These are phyloP conservation scores for Onthophagus taurus DNA, from an alignment of 1,140 invertebrate species.

Conservation along the genomic window DNA sequence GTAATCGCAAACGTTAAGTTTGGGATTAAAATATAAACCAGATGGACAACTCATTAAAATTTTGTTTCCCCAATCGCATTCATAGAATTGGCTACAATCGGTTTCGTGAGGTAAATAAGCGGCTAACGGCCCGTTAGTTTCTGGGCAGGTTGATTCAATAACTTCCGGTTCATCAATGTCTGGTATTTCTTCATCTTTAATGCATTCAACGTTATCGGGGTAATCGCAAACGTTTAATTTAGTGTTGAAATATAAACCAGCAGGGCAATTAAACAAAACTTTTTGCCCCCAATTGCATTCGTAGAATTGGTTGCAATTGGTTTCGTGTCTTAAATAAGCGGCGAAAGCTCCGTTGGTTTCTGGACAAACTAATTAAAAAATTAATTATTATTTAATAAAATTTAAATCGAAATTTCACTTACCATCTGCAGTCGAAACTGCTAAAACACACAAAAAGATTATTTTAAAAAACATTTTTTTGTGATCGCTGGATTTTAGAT, in stretches of 20 bases:
- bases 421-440: neutral
- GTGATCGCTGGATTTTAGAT: too few relatives aligned
- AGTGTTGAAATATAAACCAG: conserved; percentile 42
- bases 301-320: conserved; percentile 47
- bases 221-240: conserved; percentile 25
- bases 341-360: neutral
- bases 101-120: neutral
- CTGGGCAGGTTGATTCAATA: neutral
- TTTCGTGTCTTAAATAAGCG: conserved; percentile 34
- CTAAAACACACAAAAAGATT: neutral
- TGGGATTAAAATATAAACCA: conserved; percentile 14
- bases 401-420: neutral
- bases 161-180: neutral
- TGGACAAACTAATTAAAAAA: too few relatives aligned
- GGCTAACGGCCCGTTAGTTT: neutral
- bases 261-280: conserved; percentile 39
- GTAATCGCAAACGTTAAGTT: conserved; percentile 13
- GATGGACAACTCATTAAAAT: conserved; percentile 10
- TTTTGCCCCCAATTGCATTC: conserved; percentile 43
- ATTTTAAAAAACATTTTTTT: conserved; percentile 3
- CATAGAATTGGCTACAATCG: conserved; percentile 17
- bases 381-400: too few relatives aligned
- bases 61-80: conserved; percentile 12
- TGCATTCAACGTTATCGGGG: conserved; percentile 8
- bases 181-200: conserved; percentile 2